Evolutionary conservation across 2,113 vertebrate species (phyloP), one percentile per base, ranked within the genome.

Genomic region (Scartelaos histophorus): DNA sequence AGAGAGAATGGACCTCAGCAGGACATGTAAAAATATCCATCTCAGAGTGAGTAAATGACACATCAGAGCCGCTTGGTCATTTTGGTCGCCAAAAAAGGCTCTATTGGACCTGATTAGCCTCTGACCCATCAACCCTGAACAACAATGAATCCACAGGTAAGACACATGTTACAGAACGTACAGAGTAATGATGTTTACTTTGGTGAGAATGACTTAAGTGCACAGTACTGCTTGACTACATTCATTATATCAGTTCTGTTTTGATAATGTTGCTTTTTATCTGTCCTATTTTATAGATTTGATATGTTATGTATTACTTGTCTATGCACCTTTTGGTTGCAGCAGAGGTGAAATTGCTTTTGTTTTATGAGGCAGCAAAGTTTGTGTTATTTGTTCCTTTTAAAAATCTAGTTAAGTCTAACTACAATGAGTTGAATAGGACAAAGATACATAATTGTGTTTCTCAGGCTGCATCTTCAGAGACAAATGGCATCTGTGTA

Each of bases 71-170:
- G 4, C 5, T 21, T 72, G 11, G 77, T 19, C 61, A 29, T 0
- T 43, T 43, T 43, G 38, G 38, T 1, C 10, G 56, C 47, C 9
- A 51, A 6, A 1, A 38, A 38, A 11, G 17, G 43, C 7, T n/a
- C 3, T 4, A 4, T n/a, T 38, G 61, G 61, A 43, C 61, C 17
- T 34, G 24, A 64, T n/a, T 38, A 17, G 17, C 34, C 19, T 35
- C 61, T 19, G 34, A 2, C 17, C 38, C 0, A 4, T 0, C 17
- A 38, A 17, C 34, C 19, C 29, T n/a, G 10, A 16, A 64, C 17
- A 35, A 62, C 15, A 43, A 64, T 85, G 86, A 53, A 35, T 3
- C 11, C 70, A 67, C 67, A 86, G 91, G 90, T 91, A 72, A 83
- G 80, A 79, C 7, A 19, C 58, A 34, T 17, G 16, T 47, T 45